A percentile compares a stretch with the other conserved stretches of the same genome.
Conservation (phyloP, 2,113 vertebrate species). For the Nannobrachium achirus region DNA sequence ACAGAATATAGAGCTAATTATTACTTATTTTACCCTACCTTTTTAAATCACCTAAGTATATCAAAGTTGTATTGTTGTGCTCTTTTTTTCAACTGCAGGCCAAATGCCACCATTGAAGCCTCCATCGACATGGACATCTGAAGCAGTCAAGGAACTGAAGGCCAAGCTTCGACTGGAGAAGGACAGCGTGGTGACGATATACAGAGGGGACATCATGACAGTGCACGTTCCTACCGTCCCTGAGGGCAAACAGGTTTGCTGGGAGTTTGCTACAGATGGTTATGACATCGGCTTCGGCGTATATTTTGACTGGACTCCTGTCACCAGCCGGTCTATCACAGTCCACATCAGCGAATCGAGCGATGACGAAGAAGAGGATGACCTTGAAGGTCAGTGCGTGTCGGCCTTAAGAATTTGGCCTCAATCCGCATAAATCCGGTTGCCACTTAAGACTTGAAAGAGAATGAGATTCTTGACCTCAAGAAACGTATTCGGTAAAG, state of each 20-base stretch:
- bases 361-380: conserved; percentile 96
- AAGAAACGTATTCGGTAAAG: no score
- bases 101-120: conserved; percentile 87
- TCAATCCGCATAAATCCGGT: background rate
- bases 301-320: conserved; percentile 95
- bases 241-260: conserved; percentile 92
- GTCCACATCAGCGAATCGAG: conserved; percentile 98
- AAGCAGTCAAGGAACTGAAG: conserved; percentile 92
- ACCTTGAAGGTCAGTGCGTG: conserved; percentile 85
- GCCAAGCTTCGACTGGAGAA: conserved; percentile 88
- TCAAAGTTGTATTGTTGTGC: background rate
- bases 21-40: no score
- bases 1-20: no score
- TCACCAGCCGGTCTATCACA: conserved; percentile 92
- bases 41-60: no score
- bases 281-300: conserved; percentile 98
- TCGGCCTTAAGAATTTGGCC: background rate
- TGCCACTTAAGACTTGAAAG: no score
- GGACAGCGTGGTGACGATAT: conserved; percentile 90
- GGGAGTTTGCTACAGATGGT: conserved; percentile 96
- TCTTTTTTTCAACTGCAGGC: conserved; percentile 69
- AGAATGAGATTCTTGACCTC: no score
- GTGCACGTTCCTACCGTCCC: conserved; percentile 93
- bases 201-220: conserved; percentile 94
- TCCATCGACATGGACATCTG: conserved; percentile 89